These are phyloP conservation scores for Trileptium ribeirensis DNA, from an alignment of 2,888 invertebrate species.

Conservation along the genomic window DNA sequence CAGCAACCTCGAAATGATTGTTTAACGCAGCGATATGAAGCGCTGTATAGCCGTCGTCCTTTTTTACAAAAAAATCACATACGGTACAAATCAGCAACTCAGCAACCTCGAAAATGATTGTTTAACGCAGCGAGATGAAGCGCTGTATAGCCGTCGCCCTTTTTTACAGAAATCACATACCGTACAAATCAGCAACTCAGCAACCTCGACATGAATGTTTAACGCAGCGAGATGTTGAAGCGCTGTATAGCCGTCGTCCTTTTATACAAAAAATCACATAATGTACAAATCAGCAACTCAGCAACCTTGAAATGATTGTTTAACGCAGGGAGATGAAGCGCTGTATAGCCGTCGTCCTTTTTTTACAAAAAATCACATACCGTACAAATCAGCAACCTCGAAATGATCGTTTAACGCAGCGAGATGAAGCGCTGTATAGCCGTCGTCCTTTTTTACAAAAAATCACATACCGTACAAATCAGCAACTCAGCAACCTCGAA, in stretches of 20 bases:
- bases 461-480: slow-evolving; percentile 52
- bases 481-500: slow-evolving; percentile 84
- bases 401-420: slow-evolving; percentile 94
- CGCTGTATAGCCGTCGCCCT: slow-evolving; percentile 95
- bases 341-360: slow-evolving; percentile 95
- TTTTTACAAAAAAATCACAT: slow-evolving; percentile 66
- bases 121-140: slow-evolving; percentile 89
- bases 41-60: slow-evolving; percentile 95
- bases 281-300: slow-evolving; percentile 64
- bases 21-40: slow-evolving; percentile 89
- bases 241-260: slow-evolving; percentile 95
- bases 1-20: slow-evolving; percentile 93
- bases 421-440: slow-evolving; percentile 88
- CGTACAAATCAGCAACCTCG: slow-evolving; percentile 79
- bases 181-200: slow-evolving; percentile 63
- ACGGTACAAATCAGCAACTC: slow-evolving; percentile 62
- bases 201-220: slow-evolving; percentile 93
- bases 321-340: slow-evolving; percentile 84
- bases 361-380: too few relatives aligned
- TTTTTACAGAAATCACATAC: slow-evolving; percentile 64
- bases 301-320: slow-evolving; percentile 96
- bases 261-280: too few relatives aligned
- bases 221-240: slow-evolving; percentile 88
- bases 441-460: slow-evolving; percentile 97
- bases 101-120: slow-evolving; percentile 92